Percentiles rank a stretch among this genome's conserved stretches.
These are phyloP conservation scores for Tiliacea aurago DNA, from an alignment of 2,888 invertebrate species.

Conservation along the genomic window DNA sequence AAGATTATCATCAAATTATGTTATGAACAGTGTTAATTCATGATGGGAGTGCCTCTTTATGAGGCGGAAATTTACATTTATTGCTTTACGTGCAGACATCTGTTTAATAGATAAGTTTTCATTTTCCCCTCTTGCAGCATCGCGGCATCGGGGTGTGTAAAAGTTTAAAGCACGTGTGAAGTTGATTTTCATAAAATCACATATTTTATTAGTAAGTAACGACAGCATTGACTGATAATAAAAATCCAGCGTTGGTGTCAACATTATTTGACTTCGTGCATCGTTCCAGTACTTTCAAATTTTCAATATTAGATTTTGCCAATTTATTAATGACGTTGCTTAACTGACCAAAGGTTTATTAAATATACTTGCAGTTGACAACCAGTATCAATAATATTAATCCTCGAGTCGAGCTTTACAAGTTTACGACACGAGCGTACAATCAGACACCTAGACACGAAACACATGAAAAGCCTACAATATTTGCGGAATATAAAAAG, in stretches of 20 bases:
- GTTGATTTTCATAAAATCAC: neutral
- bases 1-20: slow-evolving; percentile 47
- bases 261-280: neutral
- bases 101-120: slow-evolving; percentile 22
- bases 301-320: neutral
- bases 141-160: neutral
- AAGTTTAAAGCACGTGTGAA: neutral
- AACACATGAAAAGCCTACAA: slow-evolving; percentile 11
- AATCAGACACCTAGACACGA: neutral
- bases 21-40: slow-evolving; percentile 36
- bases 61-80: slow-evolving; percentile 31
- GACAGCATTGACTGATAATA: neutral
- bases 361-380: neutral
- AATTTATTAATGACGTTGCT: neutral
- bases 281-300: neutral
- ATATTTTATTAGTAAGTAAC: neutral
- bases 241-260: neutral
- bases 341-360: neutral
- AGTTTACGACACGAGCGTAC: neutral
- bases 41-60: slow-evolving; percentile 21
- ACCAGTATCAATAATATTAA: neutral
- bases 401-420: neutral
- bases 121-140: slow-evolving; percentile 8
- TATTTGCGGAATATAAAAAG: slow-evolving; percentile 13
- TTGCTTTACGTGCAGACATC: slow-evolving; percentile 8